Base-by-base conservation (phyloP, 2,113 vertebrate species). In the Rhinolophus ferrumequinum region DNA sequence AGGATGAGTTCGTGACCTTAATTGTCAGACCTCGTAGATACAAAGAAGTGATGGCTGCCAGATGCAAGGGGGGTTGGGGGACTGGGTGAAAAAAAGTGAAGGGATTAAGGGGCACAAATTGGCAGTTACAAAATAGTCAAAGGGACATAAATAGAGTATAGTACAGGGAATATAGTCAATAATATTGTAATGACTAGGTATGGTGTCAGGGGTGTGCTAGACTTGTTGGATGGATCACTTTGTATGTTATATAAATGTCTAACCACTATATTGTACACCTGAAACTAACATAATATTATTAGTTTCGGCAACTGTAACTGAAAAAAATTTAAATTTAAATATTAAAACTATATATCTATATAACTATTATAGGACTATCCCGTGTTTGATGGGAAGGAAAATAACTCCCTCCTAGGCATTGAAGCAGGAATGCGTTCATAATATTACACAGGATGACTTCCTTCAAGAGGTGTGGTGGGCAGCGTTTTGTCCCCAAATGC, bases 381-480 rank as follows among this genome's bases (percentile, higher is more conserved):
- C 33, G 0, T 3, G 18, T 19, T 52, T 1, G 7, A 66, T 11
- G 12, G n/a, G 47, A 75, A 66, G 3, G 12, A 77, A 88, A 66
- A 67, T 24, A 30, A 15, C 33, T 5, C 67, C 41, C 15, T 30
- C 84, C 58, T 18, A 11, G 21, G 22, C 2, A 12, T 38, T 6
- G 2, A 1, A 18, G 6, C 14, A 56, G 16, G 10, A 62, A 19
- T 35, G 5, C 22, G 24, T 38, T 33, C 58, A 0, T 50, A 13
- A 50, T 50, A 50, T 50, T 13, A 50, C 47, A 50, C 47, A 50
- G 47, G 47, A 50, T 50, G 47, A 35, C 38, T 50, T 50, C 52
- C 35, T 26, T 14, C 24, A 54, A 35, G 33, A 56, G 72, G 44
- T 16, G 26, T 13, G 28, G n/a, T 2, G 30, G 21, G 24, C 6